Conservation (phyloP, 1,140 invertebrate species). For the Sarcophaga bullata region DNA sequence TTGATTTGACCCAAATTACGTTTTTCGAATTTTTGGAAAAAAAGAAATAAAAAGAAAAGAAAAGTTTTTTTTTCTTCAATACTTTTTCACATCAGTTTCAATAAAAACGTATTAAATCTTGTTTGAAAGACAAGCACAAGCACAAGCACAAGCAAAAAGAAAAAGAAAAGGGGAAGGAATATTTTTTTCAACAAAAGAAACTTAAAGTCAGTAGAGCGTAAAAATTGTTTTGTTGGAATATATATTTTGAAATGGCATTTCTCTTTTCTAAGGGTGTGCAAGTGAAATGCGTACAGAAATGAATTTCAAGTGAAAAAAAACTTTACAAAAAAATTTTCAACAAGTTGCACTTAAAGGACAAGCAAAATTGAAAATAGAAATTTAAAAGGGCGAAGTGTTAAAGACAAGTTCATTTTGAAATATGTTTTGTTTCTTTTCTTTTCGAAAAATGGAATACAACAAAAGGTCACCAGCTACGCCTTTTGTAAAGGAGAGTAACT, state of each 20-base stretch:
- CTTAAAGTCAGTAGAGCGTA: background rate
- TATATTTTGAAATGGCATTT: background rate
- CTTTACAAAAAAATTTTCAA: background rate
- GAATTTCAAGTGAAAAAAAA: background rate
- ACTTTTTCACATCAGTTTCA: background rate
- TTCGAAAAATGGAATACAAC: too few relatives aligned
- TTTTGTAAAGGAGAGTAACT: too few relatives aligned
- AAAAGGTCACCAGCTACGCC: too few relatives aligned
- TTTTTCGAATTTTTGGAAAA: background rate
- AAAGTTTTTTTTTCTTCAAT: background rate
- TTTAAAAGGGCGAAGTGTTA: too few relatives aligned
- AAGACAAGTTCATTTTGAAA: too few relatives aligned
- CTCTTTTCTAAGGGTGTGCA: background rate
- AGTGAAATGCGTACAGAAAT: background rate
- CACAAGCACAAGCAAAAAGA: too few relatives aligned
- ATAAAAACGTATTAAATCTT: background rate
- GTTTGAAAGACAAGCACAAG: background rate
- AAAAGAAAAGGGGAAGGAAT: background rate
- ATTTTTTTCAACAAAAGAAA: background rate
- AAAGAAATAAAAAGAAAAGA: too few relatives aligned
- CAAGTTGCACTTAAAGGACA: background rate
- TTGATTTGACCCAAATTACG: slow-evolving; percentile 5
- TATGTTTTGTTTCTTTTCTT: too few relatives aligned
- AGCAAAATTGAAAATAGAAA: too few relatives aligned
- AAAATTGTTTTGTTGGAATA: background rate